Base-by-base conservation (phyloP, 2,113 vertebrate species). In the Callorhinus ursinus region DNA sequence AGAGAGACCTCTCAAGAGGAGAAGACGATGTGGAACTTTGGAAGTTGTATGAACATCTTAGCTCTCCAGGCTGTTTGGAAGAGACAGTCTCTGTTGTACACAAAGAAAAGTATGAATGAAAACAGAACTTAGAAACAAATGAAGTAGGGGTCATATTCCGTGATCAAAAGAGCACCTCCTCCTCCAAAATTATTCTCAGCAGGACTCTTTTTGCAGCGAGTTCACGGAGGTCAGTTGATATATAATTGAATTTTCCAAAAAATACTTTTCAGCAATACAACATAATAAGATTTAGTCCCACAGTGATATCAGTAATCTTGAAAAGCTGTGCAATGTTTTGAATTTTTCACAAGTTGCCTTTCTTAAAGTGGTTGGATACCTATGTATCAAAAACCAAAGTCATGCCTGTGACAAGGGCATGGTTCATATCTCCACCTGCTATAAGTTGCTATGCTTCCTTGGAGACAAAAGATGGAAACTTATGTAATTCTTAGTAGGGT, bases 181-280 rank as follows among this genome's bases (percentile, higher is more conserved):
- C 11, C 5, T 67, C 55, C 21, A 89, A 67, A 93, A 61, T 77
- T 79, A 82, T 82, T 89, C 55, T 93, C 71, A 93, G 63, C 36
- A 77, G 33, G 24, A 4, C 12, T 88, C 71, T 46, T 88, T 91
- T 93, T 91, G 90, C 65, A 93, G 71, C 33, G 69, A 61, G 71
- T 96, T 96, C 85, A 76, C 31, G n/a, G 42, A 88, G 63, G 63
- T 82, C 91, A 95, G 92, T 65, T 84, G 71, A 59, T 77, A 93
- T 69, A 84, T 81, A 93, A 95, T 85, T 93, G 86, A 93, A 77
- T 93, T 97, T 93, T 94, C 76, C 36, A 33, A 95, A 97, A 98
- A 49, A 76, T 76, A 71, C 39, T 74, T 95, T 76, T 80, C 69
- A 55, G 81, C 69, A 79, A 96, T 36, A 39, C 11, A 12, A 7